phyloP scores from a whole-genome alignment of 2,113 vertebrate species.

The Petrocephalus zakoni region DNA sequence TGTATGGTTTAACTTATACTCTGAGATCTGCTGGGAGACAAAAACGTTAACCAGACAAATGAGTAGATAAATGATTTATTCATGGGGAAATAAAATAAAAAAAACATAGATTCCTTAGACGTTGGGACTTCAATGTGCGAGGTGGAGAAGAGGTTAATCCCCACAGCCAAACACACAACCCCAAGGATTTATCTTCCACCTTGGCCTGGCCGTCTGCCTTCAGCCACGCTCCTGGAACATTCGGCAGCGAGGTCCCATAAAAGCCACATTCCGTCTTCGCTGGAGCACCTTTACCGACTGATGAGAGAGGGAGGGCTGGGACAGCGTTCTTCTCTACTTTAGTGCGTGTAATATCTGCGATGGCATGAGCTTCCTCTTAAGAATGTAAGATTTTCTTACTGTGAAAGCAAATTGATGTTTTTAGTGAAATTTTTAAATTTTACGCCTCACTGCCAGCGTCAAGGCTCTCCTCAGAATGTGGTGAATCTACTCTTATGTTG shows the following conservation, averaged over 20 bases:
- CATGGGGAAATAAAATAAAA: background rate
- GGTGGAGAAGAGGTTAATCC: background rate
- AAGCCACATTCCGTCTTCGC: background rate
- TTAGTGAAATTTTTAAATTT: background rate
- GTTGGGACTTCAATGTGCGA: background rate
- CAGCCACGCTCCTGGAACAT: background rate
- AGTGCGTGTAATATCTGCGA: background rate
- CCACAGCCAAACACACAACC: background rate
- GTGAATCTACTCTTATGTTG: too few species aligned
- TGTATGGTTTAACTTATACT: constrained; percentile 23
- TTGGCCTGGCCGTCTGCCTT: background rate
- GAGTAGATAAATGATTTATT: constrained; percentile 1
- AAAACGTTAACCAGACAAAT: constrained; percentile 5
- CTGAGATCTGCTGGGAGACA: constrained; percentile 15
- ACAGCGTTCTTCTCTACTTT: background rate
- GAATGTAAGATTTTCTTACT: background rate
- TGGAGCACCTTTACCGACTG: background rate
- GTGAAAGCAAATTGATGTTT: background rate
- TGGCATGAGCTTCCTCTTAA: background rate
- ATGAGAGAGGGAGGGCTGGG: background rate
- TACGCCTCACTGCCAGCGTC: background rate
- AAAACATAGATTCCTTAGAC: background rate
- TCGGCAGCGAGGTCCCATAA: background rate
- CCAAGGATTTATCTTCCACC: constrained; percentile 5
- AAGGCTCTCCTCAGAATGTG: too few species aligned